Evolutionary conservation across 1,140 invertebrate species (phyloP).

Genomic region (Drosophila subpulchrella): DNA sequence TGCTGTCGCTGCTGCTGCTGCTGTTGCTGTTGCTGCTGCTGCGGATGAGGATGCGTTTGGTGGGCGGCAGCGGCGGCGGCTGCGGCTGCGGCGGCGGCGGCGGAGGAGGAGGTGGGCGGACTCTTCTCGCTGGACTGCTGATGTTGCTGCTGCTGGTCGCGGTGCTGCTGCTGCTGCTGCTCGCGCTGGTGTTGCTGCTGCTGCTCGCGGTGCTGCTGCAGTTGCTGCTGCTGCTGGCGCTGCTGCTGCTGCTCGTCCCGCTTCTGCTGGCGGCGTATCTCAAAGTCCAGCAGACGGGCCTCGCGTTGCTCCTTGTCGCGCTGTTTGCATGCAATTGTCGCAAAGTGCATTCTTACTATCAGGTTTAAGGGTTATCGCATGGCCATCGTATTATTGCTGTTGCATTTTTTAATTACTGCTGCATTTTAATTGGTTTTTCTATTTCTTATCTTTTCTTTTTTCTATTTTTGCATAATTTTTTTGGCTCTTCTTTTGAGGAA

Average conservation of each 20-base stretch:
- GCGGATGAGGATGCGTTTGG: slow-evolving; percentile 44
- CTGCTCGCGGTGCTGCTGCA: slow-evolving; percentile 72
- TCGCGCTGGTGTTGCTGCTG: slow-evolving; percentile 61
- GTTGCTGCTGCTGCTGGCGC: slow-evolving; percentile 77
- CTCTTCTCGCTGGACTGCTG: slow-evolving; percentile 58
- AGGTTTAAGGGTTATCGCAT: slow-evolving; percentile 46
- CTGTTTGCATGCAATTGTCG: slow-evolving; percentile 84
- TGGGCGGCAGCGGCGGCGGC: slow-evolving; percentile 45
- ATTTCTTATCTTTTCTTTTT: slow-evolving; percentile 2
- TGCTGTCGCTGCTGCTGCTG: slow-evolving; percentile 55
- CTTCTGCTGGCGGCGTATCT: slow-evolving; percentile 84
- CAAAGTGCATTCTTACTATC: slow-evolving; percentile 82
- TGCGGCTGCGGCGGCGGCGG: slow-evolving; percentile 46
- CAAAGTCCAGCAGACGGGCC: slow-evolving; percentile 83
- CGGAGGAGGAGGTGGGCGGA: slow-evolving; percentile 54
- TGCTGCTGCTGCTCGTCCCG: slow-evolving; percentile 83
- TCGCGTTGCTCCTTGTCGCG: slow-evolving; percentile 84
- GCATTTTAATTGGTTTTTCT: slow-evolving; percentile 11
- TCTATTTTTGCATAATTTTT: background rate
- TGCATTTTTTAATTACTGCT: slow-evolving; percentile 22
- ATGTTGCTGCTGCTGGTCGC: slow-evolving; percentile 39
- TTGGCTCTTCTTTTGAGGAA: background rate
- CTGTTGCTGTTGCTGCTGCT: slow-evolving; percentile 52
- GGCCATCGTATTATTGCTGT: slow-evolving; percentile 40
- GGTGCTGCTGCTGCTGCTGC: slow-evolving; percentile 43